Evolutionary conservation across 23 tunicate genomes (phyloP).

Genomic region (Ciona savignyi): DNA sequence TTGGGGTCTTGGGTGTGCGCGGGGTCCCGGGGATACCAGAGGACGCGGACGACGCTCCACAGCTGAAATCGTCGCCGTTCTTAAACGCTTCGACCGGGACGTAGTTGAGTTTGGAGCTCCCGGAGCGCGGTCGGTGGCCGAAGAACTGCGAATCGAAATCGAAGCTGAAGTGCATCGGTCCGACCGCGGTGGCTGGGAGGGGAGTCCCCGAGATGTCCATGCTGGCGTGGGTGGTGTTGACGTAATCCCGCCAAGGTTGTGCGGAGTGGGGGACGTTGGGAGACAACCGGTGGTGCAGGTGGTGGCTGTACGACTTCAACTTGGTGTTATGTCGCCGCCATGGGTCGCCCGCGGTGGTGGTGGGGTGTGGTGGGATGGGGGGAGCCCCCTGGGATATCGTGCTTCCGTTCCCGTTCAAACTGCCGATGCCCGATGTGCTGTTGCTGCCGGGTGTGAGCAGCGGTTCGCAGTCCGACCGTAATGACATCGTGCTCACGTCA

Average conservation of each 20-base stretch:
- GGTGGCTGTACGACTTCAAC: slow-evolving; percentile 7
- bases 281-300: slow-evolving; percentile 11
- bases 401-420: slow-evolving; percentile 62
- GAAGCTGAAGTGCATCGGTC: slow-evolving; percentile 52
- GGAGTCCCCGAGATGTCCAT: slow-evolving; percentile 88
- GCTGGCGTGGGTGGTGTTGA: slow-evolving; percentile 77
- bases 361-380: slow-evolving; percentile 31
- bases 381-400: slow-evolving; percentile 21
- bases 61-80: slow-evolving; percentile 45
- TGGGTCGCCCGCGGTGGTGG: slow-evolving; percentile 24
- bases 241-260: slow-evolving; percentile 62
- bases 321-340: slow-evolving; percentile 26
- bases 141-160: slow-evolving; percentile 46
- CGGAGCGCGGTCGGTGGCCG: slow-evolving; percentile 4
- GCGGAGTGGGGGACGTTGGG: slow-evolving; percentile 29
- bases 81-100: slow-evolving; percentile 58
- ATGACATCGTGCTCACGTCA: slow-evolving; percentile 51
- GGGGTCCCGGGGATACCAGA: slow-evolving; percentile 96
- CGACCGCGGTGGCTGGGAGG: slow-evolving; percentile 78
- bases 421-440: slow-evolving; percentile 84
- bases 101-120: slow-evolving; percentile 30
- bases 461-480: slow-evolving; percentile 69
- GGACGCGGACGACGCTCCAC: slow-evolving; percentile 82
- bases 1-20: slow-evolving; percentile 72
- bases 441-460: slow-evolving; percentile 83